A percentile compares a stretch with the other conserved stretches of the same genome.
Conservation (phyloP, 2,113 vertebrate species). For the Epinephelus cyanopodus region DNA sequence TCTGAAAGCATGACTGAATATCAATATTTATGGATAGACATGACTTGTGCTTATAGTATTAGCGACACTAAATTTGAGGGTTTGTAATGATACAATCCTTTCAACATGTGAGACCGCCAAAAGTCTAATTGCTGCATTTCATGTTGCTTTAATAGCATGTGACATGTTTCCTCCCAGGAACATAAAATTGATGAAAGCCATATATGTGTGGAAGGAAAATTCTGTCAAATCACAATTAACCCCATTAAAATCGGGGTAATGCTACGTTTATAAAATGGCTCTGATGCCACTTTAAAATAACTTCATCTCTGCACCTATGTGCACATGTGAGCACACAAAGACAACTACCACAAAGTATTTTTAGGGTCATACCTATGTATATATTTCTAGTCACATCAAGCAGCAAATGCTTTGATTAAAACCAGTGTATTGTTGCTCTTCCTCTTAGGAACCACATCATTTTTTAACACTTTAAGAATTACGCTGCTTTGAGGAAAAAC, state of each 20-base stretch:
- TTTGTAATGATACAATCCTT: not conserved
- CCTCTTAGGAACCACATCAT: not conserved
- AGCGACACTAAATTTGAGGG: not conserved
- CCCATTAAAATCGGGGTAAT: not conserved
- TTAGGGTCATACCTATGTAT: no score
- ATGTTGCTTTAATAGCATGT: not conserved
- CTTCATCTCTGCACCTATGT: not conserved
- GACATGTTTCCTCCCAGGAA: not conserved
- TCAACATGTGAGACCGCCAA: not conserved
- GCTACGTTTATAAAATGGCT: not conserved
- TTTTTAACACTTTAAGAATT: not conserved
- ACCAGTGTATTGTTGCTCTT: not conserved
- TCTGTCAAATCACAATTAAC: not conserved
- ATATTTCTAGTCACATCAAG: not conserved
- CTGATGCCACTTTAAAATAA: not conserved
- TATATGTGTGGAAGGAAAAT: not conserved
- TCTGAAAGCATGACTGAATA: not conserved
- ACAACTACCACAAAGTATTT: not conserved
- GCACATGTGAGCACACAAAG: not conserved
- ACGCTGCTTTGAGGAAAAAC: not conserved
- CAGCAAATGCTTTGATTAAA: slow-evolving; percentile 7
- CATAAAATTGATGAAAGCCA: not conserved
- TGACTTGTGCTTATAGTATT: not conserved
- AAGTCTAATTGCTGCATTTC: not conserved
- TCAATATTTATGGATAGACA: not conserved